Conservation (phyloP, 2,797 vertebrate genomes). For the Danio albolineatus region DNA sequence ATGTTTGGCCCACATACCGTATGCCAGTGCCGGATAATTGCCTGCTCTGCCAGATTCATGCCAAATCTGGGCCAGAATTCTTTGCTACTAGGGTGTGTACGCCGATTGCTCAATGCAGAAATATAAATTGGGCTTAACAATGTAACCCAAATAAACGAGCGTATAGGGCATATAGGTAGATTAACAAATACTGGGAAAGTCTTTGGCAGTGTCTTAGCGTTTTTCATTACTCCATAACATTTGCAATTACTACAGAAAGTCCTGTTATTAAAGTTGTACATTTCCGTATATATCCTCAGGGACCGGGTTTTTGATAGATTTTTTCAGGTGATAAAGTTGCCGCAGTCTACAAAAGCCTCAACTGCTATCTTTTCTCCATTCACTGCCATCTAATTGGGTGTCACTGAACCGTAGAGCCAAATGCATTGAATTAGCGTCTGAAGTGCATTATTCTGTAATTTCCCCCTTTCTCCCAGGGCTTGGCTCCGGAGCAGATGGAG, state of each 20-base stretch:
- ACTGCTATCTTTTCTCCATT: conserved; percentile 16
- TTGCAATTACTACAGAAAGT: background rate
- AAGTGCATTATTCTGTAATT: conserved; percentile 75
- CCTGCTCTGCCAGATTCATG: too few species aligned
- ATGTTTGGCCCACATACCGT: too few species aligned
- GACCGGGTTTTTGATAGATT: conserved; percentile 12
- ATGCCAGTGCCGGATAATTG: too few species aligned
- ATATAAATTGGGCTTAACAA: background rate
- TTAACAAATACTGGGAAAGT: conserved; percentile 3
- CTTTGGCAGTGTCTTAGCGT: background rate
- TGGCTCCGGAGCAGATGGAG: conserved; percentile 74
- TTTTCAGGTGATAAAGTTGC: background rate
- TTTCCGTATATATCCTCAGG: conserved; percentile 21
- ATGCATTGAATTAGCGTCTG: conserved; percentile 68
- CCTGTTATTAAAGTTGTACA: conserved; percentile 3
- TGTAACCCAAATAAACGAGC: conserved; percentile 6
- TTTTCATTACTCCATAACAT: conserved; percentile 2
- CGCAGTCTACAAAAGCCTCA: background rate
- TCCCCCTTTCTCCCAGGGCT: conserved; percentile 69
- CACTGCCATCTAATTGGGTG: conserved; percentile 16
- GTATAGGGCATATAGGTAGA: conserved; percentile 7
- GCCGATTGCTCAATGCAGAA: too few species aligned
- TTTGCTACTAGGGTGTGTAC: too few species aligned
- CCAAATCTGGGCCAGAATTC: too few species aligned
- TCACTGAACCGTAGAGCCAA: conserved; percentile 30